A percentile compares a stretch with the other conserved stretches of the same genome.
These are phyloP conservation scores for Myotis yumanensis DNA, from an alignment of 2,113 vertebrate genomes.

Conservation along the genomic window DNA sequence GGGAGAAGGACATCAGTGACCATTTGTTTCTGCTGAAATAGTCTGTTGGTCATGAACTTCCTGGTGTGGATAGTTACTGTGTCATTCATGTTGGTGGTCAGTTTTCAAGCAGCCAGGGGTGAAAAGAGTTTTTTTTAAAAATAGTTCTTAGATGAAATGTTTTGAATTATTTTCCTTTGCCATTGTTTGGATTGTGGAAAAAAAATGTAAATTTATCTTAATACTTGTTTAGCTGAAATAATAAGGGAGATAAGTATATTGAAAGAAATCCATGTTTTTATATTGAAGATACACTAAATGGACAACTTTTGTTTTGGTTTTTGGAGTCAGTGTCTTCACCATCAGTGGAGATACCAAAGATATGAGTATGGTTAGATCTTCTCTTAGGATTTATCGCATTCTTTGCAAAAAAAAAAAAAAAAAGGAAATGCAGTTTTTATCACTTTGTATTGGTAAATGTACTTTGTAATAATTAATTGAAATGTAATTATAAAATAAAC, in stretches of 20 bases:
- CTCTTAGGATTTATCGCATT: background rate
- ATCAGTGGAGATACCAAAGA: background rate
- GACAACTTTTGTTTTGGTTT: background rate
- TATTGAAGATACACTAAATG: background rate
- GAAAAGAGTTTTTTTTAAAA: background rate
- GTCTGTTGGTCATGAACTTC: background rate
- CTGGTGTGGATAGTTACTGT: background rate
- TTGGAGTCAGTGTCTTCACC: background rate
- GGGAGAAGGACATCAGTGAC: background rate
- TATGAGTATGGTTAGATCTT: background rate
- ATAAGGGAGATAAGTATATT: background rate
- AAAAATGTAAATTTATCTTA: background rate
- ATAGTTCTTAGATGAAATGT: background rate
- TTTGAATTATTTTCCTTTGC: conserved; percentile 19
- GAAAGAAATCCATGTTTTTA: background rate
- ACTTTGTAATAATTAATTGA: background rate
- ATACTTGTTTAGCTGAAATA: conserved; percentile 1
- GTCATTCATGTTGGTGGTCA: background rate
- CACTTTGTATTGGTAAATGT: background rate
- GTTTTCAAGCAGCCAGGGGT: background rate
- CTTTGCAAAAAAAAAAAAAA: background rate
- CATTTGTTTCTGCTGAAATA: background rate
- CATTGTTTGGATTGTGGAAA: background rate
- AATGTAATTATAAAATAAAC: background rate
- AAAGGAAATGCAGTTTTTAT: background rate